Evolutionary conservation across 92 coral and sea anemone species (phyloP).

Genomic region (Desmophyllum pertusum): DNA sequence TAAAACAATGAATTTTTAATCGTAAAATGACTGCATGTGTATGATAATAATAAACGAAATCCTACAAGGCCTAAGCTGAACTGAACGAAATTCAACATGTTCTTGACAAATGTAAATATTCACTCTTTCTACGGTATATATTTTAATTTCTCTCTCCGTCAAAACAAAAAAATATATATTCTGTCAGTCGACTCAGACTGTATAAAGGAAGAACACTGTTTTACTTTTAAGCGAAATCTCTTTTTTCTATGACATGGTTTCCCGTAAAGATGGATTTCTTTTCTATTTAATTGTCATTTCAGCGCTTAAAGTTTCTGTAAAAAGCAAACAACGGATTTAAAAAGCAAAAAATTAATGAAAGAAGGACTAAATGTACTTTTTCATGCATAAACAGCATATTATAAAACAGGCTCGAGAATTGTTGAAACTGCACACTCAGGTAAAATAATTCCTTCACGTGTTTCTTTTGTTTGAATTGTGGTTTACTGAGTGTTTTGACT

Average conservation of each 20-base stretch:
- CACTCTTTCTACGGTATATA: neutral
- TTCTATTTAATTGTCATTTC: conserved; percentile 20
- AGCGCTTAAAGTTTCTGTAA: neutral
- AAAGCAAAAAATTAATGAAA: neutral
- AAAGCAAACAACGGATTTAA: conserved; percentile 18
- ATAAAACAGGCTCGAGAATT: neutral
- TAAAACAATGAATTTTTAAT: conserved; percentile 12
- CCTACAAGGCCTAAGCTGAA: neutral
- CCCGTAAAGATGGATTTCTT: conserved; percentile 1
- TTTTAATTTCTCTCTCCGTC: neutral
- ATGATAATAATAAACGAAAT: neutral
- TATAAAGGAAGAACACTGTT: neutral
- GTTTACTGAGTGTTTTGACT: conserved; percentile 1
- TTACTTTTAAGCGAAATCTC: conserved; percentile 4
- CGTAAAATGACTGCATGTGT: neutral
- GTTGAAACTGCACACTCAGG: neutral
- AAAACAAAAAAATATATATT: conserved; percentile 1
- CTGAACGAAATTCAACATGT: too few relatives aligned
- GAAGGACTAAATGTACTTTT: neutral
- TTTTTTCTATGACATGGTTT: conserved; percentile 14
- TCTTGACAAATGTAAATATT: neutral
- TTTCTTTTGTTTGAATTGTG: neutral
- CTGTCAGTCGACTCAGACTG: neutral
- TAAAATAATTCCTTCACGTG: neutral
- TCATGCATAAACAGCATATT: neutral